Evolutionary conservation across 2,797 vertebrate species (phyloP).

Genomic region (Dermochelys coriacea): DNA sequence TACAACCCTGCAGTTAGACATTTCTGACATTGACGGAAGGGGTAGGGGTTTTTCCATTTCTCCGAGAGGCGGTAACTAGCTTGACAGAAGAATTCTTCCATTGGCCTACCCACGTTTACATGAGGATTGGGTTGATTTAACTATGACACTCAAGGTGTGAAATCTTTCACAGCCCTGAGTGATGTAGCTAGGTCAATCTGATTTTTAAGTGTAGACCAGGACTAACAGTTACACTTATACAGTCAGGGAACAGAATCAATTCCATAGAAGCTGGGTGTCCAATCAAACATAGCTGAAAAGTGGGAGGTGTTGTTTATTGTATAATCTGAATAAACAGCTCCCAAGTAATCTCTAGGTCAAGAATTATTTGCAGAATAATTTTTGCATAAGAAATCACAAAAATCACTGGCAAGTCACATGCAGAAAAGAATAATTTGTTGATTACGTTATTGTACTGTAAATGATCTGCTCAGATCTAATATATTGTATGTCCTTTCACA

Average conservation of each 20-base stretch:
- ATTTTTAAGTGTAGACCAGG: slow-evolving; percentile 56
- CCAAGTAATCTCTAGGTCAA: slow-evolving; percentile 39
- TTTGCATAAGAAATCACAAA: slow-evolving; percentile 34
- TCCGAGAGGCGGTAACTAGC: too few relatives aligned
- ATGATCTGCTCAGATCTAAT: neutral
- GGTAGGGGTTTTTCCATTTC: too few relatives aligned
- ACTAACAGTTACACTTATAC: slow-evolving; percentile 37
- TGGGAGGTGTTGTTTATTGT: too few relatives aligned
- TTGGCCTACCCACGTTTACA: neutral
- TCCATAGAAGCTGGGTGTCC: slow-evolving; percentile 66
- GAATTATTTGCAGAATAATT: slow-evolving; percentile 51
- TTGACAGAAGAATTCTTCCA: too few relatives aligned
- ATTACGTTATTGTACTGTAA: slow-evolving; percentile 1
- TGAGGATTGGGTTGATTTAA: neutral
- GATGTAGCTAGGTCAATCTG: neutral
- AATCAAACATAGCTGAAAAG: neutral
- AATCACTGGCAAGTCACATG: neutral
- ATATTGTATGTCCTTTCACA: neutral
- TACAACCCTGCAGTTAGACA: too few relatives aligned
- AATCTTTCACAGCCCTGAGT: neutral
- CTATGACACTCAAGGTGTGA: neutral
- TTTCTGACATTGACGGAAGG: too few relatives aligned
- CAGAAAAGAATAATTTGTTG: neutral
- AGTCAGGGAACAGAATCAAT: slow-evolving; percentile 55
- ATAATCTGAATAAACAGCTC: slow-evolving; percentile 41